Conservation (phyloP, 1,140 invertebrate species). For the Drosophila ohnishii region DNA sequence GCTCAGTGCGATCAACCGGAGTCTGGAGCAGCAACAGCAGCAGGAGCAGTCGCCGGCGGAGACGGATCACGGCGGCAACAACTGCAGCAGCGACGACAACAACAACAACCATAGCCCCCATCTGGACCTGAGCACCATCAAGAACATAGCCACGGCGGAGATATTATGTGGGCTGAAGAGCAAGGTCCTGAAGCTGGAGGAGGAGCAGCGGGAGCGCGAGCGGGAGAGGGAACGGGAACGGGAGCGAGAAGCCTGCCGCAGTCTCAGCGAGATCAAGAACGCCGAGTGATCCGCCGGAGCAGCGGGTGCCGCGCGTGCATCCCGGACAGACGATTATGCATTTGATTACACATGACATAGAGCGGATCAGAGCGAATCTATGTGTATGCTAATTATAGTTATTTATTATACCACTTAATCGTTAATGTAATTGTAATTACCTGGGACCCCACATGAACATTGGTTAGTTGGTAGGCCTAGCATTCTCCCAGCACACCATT, state of each 20-base stretch:
- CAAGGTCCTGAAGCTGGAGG: conserved; percentile 79
- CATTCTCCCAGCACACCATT: conserved; percentile 37
- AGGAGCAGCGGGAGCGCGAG: conserved; percentile 69
- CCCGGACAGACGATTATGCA: conserved; percentile 55
- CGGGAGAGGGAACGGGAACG: conserved; percentile 45
- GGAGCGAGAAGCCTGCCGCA: conserved; percentile 67
- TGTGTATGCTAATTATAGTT: conserved; percentile 76
- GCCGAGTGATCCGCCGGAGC: conserved; percentile 61
- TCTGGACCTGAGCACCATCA: conserved; percentile 76
- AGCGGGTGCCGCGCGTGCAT: not conserved
- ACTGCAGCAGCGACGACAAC: conserved; percentile 47
- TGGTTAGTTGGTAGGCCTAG: conserved; percentile 72
- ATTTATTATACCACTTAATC: conserved; percentile 78
- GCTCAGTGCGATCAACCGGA: conserved; percentile 70
- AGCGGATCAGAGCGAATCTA: conserved; percentile 38
- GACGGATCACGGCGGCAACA: conserved; percentile 35
- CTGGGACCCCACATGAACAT: conserved; percentile 38
- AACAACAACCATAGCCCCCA: conserved; percentile 73
- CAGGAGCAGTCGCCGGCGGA: conserved; percentile 28
- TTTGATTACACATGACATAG: conserved; percentile 67
- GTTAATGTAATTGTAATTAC: conserved; percentile 75
- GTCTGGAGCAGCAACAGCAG: conserved; percentile 62
- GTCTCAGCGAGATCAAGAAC: conserved; percentile 74
- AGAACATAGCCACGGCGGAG: conserved; percentile 79
- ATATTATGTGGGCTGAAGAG: conserved; percentile 78